Evolutionary conservation across 53 echinoderm and acorn worm species (phyloP).

Genomic region (Zoroaster sp.): DNA sequence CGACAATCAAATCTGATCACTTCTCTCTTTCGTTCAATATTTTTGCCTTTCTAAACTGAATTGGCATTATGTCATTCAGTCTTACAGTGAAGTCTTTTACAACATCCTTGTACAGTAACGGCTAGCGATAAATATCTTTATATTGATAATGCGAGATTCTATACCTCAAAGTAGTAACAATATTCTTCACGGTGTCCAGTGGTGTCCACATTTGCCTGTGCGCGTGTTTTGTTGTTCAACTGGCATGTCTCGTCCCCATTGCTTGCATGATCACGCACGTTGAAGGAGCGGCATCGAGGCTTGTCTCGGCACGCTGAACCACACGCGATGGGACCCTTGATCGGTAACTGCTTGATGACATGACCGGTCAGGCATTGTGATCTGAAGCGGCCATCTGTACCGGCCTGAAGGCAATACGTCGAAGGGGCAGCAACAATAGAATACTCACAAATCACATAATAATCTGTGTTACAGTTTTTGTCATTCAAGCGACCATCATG

Average conservation of each 20-base stretch:
- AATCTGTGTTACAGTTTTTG: neutral
- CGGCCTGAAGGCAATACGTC: neutral
- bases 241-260: neutral
- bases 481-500: neutral
- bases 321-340: neutral
- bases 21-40: too few species aligned
- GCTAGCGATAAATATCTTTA: neutral
- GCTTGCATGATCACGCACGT: neutral
- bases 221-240: neutral
- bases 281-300: neutral
- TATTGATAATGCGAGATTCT: neutral
- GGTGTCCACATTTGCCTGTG: neutral
- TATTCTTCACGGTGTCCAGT: neutral
- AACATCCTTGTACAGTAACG: too few species aligned
- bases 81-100: too few species aligned
- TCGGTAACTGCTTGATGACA: slow-evolving; percentile 8
- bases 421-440: neutral
- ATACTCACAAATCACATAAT: neutral
- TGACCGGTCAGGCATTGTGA: neutral
- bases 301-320: slow-evolving; percentile 3
- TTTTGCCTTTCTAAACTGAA: too few species aligned
- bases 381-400: neutral
- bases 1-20: too few species aligned
- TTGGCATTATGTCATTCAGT: neutral
- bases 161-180: neutral